Evolutionary conservation across 2,888 invertebrate genomes (phyloP).

Genomic region (Eupithecia dodoneata): DNA sequence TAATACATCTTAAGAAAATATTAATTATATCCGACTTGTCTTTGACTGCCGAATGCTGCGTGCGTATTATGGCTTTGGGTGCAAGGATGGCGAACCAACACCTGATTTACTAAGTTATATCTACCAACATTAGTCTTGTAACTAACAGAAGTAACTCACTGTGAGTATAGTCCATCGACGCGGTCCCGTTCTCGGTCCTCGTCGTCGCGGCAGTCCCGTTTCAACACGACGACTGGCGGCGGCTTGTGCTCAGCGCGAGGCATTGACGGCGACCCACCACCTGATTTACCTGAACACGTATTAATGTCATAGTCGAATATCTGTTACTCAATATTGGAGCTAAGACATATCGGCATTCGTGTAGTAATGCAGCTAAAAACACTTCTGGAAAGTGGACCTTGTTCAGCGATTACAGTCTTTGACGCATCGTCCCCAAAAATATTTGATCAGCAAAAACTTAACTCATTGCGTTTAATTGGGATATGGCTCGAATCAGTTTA

Average conservation of each 20-base stretch:
- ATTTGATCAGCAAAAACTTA: not conserved
- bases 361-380: not conserved
- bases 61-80: too few relatives aligned
- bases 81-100: not conserved
- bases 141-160: not conserved
- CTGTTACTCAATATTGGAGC: not conserved
- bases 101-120: not conserved
- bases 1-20: too few relatives aligned
- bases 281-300: constrained; percentile 73
- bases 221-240: constrained; percentile 96
- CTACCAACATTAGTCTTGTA: not conserved
- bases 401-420: not conserved
- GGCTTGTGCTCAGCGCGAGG: constrained; percentile 91
- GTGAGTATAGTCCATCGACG: constrained; percentile 73
- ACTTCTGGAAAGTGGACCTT: not conserved
- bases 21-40: too few relatives aligned
- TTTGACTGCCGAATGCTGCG: too few relatives aligned
- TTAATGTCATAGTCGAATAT: constrained; percentile 24
- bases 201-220: constrained; percentile 93
- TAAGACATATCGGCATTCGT: not conserved
- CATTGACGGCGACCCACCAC: constrained; percentile 83
- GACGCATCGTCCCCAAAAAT: not conserved
- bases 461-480: not conserved
- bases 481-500: not conserved
- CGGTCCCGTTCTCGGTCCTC: constrained; percentile 83